phyloP scores from a whole-genome alignment of 2,888 invertebrate species.

The Spodoptera littoralis region DNA sequence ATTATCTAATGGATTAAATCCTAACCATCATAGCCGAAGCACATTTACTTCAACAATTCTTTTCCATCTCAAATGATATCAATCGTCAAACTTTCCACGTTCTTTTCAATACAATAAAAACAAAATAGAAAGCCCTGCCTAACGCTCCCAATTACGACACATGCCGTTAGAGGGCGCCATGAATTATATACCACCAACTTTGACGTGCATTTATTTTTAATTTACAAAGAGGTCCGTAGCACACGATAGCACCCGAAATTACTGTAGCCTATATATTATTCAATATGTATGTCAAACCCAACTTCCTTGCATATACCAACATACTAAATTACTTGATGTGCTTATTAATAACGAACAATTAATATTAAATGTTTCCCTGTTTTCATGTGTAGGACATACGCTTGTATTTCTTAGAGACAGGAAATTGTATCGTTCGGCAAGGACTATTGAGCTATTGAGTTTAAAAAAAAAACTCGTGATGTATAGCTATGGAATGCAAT shows the following conservation, averaged over 20 bases:
- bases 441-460: no score
- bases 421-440: no score
- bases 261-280: constrained; percentile 37
- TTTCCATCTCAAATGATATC: no score
- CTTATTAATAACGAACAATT: constrained; percentile 14
- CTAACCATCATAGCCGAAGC: no score
- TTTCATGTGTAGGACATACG: background rate
- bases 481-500: no score
- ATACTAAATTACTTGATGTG: constrained; percentile 20
- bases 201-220: constrained; percentile 80
- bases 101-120: no score
- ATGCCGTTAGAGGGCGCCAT: constrained; percentile 51
- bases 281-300: constrained; percentile 18
- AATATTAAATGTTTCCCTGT: background rate
- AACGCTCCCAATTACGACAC: constrained; percentile 38
- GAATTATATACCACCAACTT: constrained; percentile 79
- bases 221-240: constrained; percentile 60
- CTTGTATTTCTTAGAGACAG: no score
- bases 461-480: no score
- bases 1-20: no score
- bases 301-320: constrained; percentile 23
- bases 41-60: no score
- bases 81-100: no score
- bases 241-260: constrained; percentile 33
- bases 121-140: constrained; percentile 29